Percentiles rank a stretch among this genome's conserved stretches.
Evolutionary conservation across 2,888 invertebrate genomes (phyloP).

Genomic region (Pardosa pseudoannulata): DNA sequence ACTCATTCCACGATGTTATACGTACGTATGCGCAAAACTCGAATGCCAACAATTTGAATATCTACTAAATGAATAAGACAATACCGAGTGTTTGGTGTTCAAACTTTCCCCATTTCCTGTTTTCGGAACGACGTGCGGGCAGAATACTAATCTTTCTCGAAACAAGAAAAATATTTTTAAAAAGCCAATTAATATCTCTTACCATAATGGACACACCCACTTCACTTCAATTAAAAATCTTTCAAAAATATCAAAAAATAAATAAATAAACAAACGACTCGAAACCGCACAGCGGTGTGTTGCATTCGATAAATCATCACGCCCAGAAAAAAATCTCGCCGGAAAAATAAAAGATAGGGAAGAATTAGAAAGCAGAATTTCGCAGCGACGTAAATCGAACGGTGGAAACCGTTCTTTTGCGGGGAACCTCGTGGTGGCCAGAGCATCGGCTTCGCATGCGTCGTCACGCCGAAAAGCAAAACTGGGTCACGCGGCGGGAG

Average conservation of each 20-base stretch:
- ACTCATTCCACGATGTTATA: no score
- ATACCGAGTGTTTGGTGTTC: no score
- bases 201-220: not conserved
- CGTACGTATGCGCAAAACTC: no score
- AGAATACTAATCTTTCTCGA: not conserved
- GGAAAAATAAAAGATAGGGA: no score
- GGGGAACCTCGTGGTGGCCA: not conserved
- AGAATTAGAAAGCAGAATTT: not conserved
- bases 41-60: no score
- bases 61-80: no score
- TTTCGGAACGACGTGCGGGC: not conserved
- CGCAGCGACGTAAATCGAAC: not conserved
- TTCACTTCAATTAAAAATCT: constrained; percentile 9
- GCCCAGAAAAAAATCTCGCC: no score
- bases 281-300: not conserved
- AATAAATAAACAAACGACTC: no score
- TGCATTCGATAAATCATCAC: not conserved
- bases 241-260: not conserved
- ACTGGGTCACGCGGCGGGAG: constrained; percentile 39
- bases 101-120: no score
- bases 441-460: constrained; percentile 28
- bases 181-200: constrained; percentile 7
- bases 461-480: not conserved
- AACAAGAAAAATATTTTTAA: not conserved
- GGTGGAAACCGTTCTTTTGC: not conserved